Percentiles rank a stretch among this genome's conserved stretches.
These are phyloP conservation scores for Chondrilla cf. caribensis DNA, from an alignment of 37 sponge, comb jelly and placozoan genomes.

Conservation along the genomic window DNA sequence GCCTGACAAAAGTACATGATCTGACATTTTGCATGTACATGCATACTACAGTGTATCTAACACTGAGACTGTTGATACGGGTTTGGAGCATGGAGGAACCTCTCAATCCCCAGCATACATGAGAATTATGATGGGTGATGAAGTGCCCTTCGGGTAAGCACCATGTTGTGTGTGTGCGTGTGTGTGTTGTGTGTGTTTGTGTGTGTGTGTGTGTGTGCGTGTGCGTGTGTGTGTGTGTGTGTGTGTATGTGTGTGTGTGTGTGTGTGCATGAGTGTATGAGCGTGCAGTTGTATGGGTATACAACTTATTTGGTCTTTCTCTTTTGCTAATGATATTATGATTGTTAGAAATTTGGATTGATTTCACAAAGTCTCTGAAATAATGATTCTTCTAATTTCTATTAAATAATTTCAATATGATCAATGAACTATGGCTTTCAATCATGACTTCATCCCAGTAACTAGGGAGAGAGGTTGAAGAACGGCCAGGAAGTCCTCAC, in stretches of 20 bases:
- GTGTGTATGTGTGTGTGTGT: background rate
- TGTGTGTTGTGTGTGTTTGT: background rate
- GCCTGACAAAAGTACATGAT: no score
- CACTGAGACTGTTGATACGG: slow-evolving; percentile 21
- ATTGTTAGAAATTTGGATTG: no score
- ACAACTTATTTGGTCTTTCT: no score
- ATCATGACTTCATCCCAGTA: no score
- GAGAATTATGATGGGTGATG: slow-evolving; percentile 42
- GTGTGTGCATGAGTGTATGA: background rate
- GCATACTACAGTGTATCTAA: background rate
- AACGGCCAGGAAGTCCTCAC: no score
- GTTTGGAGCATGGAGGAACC: slow-evolving; percentile 30
- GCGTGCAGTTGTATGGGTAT: background rate
- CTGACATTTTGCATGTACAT: background rate
- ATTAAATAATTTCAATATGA: no score
- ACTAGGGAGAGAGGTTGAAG: no score
- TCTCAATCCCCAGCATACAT: slow-evolving; percentile 73
- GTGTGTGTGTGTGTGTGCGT: background rate
- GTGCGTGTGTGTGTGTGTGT: background rate
- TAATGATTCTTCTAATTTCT: no score
- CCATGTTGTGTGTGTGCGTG: no score
- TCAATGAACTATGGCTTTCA: no score
- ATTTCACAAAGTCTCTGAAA: no score
- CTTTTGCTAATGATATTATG: no score
- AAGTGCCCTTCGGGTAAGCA: slow-evolving; percentile 17